Conservation (phyloP, 2,888 invertebrate genomes). For the Conus canariensis region DNA sequence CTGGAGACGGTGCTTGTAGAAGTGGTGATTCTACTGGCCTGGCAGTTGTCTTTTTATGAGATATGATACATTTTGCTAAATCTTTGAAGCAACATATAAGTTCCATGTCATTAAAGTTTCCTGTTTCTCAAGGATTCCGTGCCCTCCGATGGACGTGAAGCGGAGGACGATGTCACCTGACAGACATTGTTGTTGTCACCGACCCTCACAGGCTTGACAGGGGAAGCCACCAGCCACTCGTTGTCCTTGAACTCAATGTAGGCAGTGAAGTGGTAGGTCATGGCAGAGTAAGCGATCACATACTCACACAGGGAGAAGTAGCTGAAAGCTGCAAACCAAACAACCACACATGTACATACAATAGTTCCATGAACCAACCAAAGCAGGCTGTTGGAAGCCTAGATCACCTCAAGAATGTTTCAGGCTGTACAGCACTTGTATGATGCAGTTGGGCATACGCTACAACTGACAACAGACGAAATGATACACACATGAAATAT, state of each 20-base stretch:
- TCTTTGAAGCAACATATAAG: background rate
- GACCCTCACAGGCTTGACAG: background rate
- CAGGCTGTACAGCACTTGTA: no score
- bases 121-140: background rate
- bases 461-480: no score
- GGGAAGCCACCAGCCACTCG: constrained; percentile 51
- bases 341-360: background rate
- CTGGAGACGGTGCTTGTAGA: no score
- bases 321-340: constrained; percentile 88
- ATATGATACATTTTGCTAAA: no score
- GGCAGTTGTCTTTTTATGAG: no score
- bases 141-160: background rate
- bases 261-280: constrained; percentile 94
- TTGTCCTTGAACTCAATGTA: constrained; percentile 86
- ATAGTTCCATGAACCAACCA: background rate
- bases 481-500: no score
- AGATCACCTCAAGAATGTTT: no score
- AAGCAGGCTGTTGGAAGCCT: no score
- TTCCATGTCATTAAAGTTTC: background rate
- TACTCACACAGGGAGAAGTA: constrained; percentile 97
- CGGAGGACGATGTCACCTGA: background rate
- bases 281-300: constrained; percentile 92
- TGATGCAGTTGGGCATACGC: no score
- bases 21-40: no score
- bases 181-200: constrained; percentile 43